A percentile compares a stretch with the other conserved stretches of the same genome.
phyloP scores from a whole-genome alignment of 2,888 invertebrate genomes.

The Teinopalpus imperialis region DNA sequence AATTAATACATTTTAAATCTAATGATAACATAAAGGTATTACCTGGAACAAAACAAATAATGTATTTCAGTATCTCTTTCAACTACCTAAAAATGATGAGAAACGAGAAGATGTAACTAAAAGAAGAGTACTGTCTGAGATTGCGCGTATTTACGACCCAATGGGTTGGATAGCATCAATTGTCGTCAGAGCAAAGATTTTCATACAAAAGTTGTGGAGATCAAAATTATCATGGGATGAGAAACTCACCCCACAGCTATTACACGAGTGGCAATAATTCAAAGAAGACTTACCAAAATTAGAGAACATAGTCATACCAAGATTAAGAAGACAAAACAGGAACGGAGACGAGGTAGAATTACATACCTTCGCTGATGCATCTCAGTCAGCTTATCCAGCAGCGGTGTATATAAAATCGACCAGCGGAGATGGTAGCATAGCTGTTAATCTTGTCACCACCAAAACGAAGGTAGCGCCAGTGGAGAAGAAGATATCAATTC shows the following conservation, averaged over 20 bases:
- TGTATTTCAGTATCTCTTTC: background rate
- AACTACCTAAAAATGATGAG: background rate
- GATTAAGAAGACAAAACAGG: no score
- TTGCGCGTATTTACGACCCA: conserved; percentile 31
- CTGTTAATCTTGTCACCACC: conserved; percentile 23
- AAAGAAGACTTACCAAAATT: no score
- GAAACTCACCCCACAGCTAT: conserved; percentile 9
- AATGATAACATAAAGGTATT: no score
- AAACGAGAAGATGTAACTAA: conserved; percentile 25
- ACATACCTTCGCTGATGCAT: conserved; percentile 30
- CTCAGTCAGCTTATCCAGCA: conserved; percentile 28
- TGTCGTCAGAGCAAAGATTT: conserved; percentile 27
- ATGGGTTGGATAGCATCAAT: conserved; percentile 31
- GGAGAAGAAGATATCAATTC: conserved; percentile 9
- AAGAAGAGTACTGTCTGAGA: conserved; percentile 29
- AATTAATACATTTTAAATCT: no score
- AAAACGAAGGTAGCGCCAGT: conserved; percentile 22
- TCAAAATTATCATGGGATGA: conserved; percentile 24
- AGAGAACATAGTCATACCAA: no score
- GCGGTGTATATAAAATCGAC: conserved; percentile 25
- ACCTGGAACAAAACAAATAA: conserved; percentile 1
- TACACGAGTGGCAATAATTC: conserved; percentile 23
- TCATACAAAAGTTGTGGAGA: conserved; percentile 28
- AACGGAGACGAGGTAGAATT: no score
- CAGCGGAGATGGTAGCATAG: background rate